A percentile compares a stretch with the other conserved stretches of the same genome.
phyloP scores from a whole-genome alignment of 2,888 invertebrate species.

The Ephialtes manifestator region DNA sequence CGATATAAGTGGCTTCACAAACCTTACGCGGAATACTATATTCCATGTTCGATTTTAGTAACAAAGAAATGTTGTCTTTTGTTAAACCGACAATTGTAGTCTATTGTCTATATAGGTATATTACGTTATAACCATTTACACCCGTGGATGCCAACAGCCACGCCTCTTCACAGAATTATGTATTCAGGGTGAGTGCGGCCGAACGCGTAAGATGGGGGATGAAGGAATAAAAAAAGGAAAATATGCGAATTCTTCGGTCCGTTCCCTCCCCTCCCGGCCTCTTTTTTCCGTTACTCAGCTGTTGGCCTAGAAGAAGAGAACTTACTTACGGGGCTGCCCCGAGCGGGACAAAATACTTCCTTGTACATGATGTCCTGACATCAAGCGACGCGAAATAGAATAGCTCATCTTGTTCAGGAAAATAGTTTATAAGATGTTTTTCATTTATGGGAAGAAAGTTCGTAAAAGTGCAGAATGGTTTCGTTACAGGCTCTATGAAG shows the following conservation, averaged over 20 bases:
- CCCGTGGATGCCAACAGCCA: neutral
- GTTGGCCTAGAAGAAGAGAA: neutral
- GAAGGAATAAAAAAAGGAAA: conserved; percentile 25
- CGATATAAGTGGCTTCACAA: too few relatives aligned
- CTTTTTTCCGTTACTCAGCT: neutral
- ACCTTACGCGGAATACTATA: too few relatives aligned
- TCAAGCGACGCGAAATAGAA: neutral
- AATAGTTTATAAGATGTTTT: neutral
- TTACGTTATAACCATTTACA: conserved; percentile 10
- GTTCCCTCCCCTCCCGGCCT: neutral
- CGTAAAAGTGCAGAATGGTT: neutral
- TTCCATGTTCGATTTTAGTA: too few relatives aligned
- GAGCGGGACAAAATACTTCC: neutral
- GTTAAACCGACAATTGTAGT: too few relatives aligned
- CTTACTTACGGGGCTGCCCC: neutral
- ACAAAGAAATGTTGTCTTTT: too few relatives aligned
- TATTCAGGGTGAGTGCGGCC: conserved; percentile 53
- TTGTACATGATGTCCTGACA: neutral
- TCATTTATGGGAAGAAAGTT: neutral
- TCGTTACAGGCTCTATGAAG: neutral
- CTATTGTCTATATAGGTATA: too few relatives aligned
- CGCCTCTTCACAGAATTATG: conserved; percentile 33
- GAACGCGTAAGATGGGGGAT: conserved; percentile 14
- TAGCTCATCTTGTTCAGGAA: neutral
- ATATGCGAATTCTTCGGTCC: conserved; percentile 10